phyloP scores from a whole-genome alignment of 37 sponge, comb jelly and placozoan genomes.

The Agelas oroides region DNA sequence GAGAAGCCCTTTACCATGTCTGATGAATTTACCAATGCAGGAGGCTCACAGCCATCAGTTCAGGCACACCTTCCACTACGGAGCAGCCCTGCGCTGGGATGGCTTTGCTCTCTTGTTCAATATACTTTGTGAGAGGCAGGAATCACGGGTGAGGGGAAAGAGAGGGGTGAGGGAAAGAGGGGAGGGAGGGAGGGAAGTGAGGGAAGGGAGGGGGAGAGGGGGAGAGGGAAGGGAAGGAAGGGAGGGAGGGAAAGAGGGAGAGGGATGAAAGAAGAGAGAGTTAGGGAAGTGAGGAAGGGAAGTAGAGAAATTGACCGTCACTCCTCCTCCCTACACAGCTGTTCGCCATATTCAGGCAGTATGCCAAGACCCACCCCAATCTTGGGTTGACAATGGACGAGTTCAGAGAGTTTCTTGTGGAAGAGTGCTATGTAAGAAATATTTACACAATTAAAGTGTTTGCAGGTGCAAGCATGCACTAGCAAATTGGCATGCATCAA shows the following conservation, averaged over 20 bases:
- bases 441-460: too few species aligned
- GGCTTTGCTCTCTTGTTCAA: constrained; percentile 70
- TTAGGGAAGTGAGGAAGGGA: too few species aligned
- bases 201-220: background rate
- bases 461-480: too few species aligned
- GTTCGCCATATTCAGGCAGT: constrained; percentile 44
- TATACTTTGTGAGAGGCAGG: constrained; percentile 43
- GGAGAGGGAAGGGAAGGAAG: background rate
- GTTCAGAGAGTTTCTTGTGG: constrained; percentile 59
- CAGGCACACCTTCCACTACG: constrained; percentile 28
- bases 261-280: too few species aligned
- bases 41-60: constrained; percentile 48
- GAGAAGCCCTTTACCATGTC: too few species aligned
- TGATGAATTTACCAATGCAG: too few species aligned
- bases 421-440: constrained; percentile 61
- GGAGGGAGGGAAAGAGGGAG: too few species aligned
- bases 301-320: too few species aligned
- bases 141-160: background rate
- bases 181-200: too few species aligned
- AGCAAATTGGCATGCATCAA: too few species aligned
- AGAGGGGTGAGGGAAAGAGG: too few species aligned
- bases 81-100: constrained; percentile 69
- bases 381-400: constrained; percentile 74
- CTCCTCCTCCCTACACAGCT: constrained; percentile 27
- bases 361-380: constrained; percentile 42